Evolutionary conservation across 2,888 invertebrate species (phyloP).

Genomic region (Arrhopalites spinosus): DNA sequence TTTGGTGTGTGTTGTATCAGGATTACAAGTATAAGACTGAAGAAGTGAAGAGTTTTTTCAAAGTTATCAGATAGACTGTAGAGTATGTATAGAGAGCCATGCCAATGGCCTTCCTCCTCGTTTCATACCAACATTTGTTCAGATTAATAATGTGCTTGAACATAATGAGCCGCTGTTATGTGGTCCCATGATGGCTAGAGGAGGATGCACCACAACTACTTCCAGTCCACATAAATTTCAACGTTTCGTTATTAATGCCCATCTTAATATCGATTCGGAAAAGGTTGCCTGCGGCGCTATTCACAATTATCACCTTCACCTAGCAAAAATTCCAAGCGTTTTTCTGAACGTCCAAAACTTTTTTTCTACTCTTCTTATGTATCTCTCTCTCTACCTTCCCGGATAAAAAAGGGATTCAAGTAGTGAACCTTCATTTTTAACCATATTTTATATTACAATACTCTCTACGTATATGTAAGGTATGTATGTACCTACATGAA

Average conservation of each 20-base stretch:
- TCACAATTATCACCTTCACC: constrained; percentile 39
- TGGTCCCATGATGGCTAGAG: constrained; percentile 38
- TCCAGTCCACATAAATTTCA: constrained; percentile 42
- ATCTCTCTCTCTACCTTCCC: background rate
- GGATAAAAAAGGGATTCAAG: too few species aligned
- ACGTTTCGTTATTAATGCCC: constrained; percentile 34
- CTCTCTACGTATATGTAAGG: too few species aligned
- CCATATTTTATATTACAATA: too few species aligned
- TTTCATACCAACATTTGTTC: constrained; percentile 35
- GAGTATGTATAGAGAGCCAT: background rate
- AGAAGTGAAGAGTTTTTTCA: too few species aligned
- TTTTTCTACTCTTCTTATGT: background rate
- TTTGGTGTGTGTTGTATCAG: too few species aligned
- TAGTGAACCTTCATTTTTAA: too few species aligned
- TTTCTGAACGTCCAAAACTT: background rate
- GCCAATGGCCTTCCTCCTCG: constrained; percentile 18
- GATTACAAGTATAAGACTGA: too few species aligned
- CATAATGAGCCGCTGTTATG: constrained; percentile 43
- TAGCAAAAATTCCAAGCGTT: constrained; percentile 25
- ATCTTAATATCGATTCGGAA: constrained; percentile 29
- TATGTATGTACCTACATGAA: background rate
- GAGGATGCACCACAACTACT: constrained; percentile 41
- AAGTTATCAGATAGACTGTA: too few species aligned
- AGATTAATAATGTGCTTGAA: constrained; percentile 42
- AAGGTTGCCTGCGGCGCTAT: constrained; percentile 22